A percentile compares a stretch with the other conserved stretches of the same genome.
Conservation (phyloP, 2,888 invertebrate species). For the Zygogramma bicolorata region DNA sequence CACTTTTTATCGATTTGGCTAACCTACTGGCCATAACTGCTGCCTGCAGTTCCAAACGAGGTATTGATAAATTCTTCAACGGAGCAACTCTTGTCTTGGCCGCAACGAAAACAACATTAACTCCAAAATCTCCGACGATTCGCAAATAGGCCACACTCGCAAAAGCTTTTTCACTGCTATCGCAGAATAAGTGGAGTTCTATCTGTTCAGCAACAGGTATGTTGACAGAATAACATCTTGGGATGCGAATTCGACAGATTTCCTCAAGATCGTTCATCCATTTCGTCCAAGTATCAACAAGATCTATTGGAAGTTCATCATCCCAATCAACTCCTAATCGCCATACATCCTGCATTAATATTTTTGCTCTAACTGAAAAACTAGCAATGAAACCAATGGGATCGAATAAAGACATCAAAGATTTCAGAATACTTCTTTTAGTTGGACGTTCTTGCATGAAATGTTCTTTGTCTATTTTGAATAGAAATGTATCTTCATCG, state of each 20-base stretch:
- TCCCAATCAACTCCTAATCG: slow-evolving; percentile 8
- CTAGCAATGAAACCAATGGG: not conserved
- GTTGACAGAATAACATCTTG: not conserved
- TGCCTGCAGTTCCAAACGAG: not conserved
- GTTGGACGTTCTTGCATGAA: too few species aligned
- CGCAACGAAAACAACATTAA: not conserved
- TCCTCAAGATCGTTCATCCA: not conserved
- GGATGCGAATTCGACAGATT: not conserved
- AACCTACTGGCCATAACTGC: not conserved
- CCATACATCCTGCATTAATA: not conserved
- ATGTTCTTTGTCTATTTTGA: not conserved
- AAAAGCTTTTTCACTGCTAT: slow-evolving; percentile 4
- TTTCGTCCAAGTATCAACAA: not conserved
- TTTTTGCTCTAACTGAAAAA: not conserved
- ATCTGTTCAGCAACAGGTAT: not conserved
- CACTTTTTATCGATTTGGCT: not conserved
- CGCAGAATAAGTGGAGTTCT: slow-evolving; percentile 1
- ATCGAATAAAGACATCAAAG: not conserved
- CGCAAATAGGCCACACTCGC: not conserved
- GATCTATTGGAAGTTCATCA: not conserved
- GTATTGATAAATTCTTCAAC: not conserved
- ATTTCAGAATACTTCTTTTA: not conserved
- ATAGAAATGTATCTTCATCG: not conserved
- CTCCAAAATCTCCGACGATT: not conserved
- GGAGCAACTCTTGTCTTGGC: not conserved